A percentile compares a stretch with the other conserved stretches of the same genome.
Evolutionary conservation across 2,888 invertebrate species (phyloP).

Genomic region (Cetonia aurata): DNA sequence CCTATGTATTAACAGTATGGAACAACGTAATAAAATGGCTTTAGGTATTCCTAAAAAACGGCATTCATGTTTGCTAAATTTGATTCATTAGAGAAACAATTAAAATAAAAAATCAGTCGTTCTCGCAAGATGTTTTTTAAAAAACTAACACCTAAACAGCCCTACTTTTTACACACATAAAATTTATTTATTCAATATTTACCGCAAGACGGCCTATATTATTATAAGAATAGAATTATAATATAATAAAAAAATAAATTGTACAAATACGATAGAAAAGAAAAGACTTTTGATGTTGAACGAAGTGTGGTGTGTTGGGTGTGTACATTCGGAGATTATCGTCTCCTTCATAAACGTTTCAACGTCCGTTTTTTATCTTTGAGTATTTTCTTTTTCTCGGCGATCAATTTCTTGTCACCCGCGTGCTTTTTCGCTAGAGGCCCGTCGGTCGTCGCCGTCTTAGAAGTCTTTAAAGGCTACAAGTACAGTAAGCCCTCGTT

Average conservation of each 20-base stretch:
- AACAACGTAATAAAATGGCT: no score
- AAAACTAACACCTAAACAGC: background rate
- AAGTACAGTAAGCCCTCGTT: no score
- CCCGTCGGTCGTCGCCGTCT: constrained; percentile 70
- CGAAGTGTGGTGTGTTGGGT: no score
- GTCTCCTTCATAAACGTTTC: constrained; percentile 82
- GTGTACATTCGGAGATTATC: background rate
- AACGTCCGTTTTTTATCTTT: constrained; percentile 89
- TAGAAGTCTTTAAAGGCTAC: constrained; percentile 69
- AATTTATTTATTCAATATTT: constrained; percentile 3
- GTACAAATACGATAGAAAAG: constrained; percentile 11
- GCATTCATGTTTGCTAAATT: no score
- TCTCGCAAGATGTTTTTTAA: no score
- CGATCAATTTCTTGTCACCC: constrained; percentile 80
- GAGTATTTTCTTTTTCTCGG: constrained; percentile 79
- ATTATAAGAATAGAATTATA: constrained; percentile 3
- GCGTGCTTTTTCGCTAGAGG: constrained; percentile 89
- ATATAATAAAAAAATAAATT: constrained; percentile 33
- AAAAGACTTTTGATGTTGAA: constrained; percentile 1
- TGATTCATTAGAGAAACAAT: no score
- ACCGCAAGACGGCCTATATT: background rate
- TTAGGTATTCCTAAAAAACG: no score
- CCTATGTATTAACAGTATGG: no score
- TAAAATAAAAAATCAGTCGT: no score
- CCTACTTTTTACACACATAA: constrained; percentile 12